Percentiles rank a stretch among this genome's conserved stretches.
Conservation (phyloP, 2,797 vertebrate genomes). For the Lophius americanus region DNA sequence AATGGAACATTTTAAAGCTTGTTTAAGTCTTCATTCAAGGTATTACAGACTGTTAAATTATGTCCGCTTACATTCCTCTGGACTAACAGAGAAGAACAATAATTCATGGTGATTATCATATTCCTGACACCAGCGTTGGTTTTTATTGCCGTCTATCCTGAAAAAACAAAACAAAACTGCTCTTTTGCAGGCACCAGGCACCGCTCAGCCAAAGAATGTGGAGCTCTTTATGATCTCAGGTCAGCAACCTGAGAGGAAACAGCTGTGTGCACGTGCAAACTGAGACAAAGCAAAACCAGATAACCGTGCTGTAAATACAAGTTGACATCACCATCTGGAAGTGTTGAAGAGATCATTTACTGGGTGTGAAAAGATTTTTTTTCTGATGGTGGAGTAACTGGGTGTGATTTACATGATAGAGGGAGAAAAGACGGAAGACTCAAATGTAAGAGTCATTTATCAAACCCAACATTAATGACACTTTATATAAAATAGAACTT, state of each 20-base stretch:
- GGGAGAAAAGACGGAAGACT: not conserved
- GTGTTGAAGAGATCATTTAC: conserved; percentile 15
- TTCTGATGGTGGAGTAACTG: conserved; percentile 11
- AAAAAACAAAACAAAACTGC: too few species aligned
- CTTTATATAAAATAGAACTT: too few species aligned
- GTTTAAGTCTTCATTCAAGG: too few species aligned
- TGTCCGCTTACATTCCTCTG: too few species aligned
- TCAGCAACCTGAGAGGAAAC: conserved; percentile 50
- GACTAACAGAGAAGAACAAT: too few species aligned
- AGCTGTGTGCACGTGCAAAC: conserved; percentile 38
- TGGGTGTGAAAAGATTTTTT: not conserved
- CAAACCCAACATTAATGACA: conserved; percentile 35
- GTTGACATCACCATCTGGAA: conserved; percentile 2
- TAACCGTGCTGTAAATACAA: conserved; percentile 21
- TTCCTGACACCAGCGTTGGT: too few species aligned
- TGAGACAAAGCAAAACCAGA: conserved; percentile 27
- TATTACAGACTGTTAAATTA: too few species aligned
- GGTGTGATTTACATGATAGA: conserved; percentile 4
- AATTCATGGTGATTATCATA: too few species aligned
- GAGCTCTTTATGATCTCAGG: conserved; percentile 38
- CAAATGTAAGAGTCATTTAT: conserved; percentile 8
- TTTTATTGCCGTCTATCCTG: too few species aligned
- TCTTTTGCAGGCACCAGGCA: conserved; percentile 41
- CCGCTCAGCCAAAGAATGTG: conserved; percentile 25
- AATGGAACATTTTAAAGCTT: too few species aligned